Percentiles rank a stretch among this genome's conserved stretches.
Conservation (phyloP, 2,797 vertebrate species). For the Taenioides sp. region DNA sequence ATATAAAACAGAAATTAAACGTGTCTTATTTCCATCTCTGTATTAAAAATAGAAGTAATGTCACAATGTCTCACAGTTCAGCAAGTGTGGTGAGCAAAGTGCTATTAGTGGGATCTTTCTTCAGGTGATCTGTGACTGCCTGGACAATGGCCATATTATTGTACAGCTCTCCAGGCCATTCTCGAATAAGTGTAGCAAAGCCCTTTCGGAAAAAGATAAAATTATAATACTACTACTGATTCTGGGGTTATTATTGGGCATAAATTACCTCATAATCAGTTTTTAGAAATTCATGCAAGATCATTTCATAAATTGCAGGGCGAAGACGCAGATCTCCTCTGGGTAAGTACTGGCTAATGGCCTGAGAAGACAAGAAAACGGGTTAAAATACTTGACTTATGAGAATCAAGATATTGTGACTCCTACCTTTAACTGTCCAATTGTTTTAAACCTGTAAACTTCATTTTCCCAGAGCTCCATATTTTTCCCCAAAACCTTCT, state of each 20-base stretch:
- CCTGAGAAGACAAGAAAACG: slow-evolving; percentile 69
- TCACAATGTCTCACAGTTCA: slow-evolving; percentile 84
- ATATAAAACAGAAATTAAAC: neutral
- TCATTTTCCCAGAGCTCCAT: slow-evolving; percentile 98
- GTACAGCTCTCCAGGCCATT: slow-evolving; percentile 97
- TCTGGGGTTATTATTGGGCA: neutral
- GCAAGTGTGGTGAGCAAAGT: slow-evolving; percentile 91
- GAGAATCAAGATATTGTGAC: neutral
- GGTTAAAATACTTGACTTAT: neutral
- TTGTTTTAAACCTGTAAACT: slow-evolving; percentile 96
- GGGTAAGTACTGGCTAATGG: slow-evolving; percentile 95
- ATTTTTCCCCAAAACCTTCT: slow-evolving; percentile 98
- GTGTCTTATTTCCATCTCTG: neutral
- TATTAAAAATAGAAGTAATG: neutral
- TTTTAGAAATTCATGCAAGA: slow-evolving; percentile 95
- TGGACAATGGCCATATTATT: slow-evolving; percentile 97
- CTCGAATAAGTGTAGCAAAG: slow-evolving; percentile 91
- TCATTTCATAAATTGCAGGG: slow-evolving; percentile 98
- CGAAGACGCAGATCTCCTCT: slow-evolving; percentile 92
- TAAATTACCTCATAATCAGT: slow-evolving; percentile 91
- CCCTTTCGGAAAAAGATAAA: slow-evolving; percentile 74
- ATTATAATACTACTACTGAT: neutral
- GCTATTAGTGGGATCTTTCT: slow-evolving; percentile 88
- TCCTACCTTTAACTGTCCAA: slow-evolving; percentile 90
- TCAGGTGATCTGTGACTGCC: slow-evolving; percentile 90